phyloP scores from a whole-genome alignment of 2,113 vertebrate species.

The Sterna hirundo region DNA sequence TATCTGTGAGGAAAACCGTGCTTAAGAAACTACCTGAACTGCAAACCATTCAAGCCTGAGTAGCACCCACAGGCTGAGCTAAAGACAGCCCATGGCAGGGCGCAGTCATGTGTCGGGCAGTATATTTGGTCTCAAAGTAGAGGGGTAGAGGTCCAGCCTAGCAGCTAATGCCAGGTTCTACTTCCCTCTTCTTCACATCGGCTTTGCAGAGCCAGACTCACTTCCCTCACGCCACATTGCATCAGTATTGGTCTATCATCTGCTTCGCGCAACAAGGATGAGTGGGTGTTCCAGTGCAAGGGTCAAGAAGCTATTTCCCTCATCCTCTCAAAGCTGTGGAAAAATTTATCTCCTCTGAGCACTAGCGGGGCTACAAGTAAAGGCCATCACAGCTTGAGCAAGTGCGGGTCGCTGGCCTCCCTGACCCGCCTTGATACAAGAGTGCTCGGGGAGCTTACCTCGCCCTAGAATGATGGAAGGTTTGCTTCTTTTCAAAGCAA shows the following conservation, averaged over 20 bases:
- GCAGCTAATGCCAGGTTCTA: neutral
- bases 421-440: neutral
- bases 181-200: neutral
- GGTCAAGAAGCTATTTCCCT: neutral
- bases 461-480: neutral
- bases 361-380: neutral
- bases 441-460: neutral
- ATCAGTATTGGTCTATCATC: neutral
- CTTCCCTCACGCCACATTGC: neutral
- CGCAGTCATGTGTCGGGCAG: neutral
- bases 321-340: neutral
- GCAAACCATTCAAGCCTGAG: neutral
- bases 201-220: neutral
- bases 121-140: neutral
- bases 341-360: neutral
- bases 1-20: neutral
- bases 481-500: neutral
- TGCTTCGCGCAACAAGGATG: neutral
- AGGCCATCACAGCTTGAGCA: neutral
- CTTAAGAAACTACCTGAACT: neutral
- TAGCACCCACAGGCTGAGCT: neutral
- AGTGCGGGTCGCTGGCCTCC: neutral
- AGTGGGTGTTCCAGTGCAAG: neutral
- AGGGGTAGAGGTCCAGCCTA: neutral
- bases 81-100: neutral